These are phyloP conservation scores for Theristus sp. DNA, from an alignment of 2,888 invertebrate species.

Conservation along the genomic window DNA sequence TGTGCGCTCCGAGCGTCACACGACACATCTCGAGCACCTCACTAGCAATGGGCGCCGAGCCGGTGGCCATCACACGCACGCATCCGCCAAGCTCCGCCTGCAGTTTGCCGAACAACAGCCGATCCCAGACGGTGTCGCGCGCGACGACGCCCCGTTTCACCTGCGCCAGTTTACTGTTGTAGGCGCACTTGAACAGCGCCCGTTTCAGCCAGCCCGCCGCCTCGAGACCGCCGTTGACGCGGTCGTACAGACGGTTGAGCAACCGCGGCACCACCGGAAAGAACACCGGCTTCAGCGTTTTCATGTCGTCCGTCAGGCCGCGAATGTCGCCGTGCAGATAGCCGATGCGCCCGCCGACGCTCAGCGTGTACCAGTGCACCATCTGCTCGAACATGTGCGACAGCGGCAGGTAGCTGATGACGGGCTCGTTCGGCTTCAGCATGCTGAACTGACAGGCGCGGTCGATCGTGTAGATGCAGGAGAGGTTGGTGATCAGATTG, in stretches of 20 bases:
- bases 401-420: constrained; percentile 77
- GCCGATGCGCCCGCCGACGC: not conserved
- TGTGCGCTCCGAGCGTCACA: not conserved
- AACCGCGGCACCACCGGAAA: constrained; percentile 86
- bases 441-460: not conserved
- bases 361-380: constrained; percentile 9
- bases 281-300: constrained; percentile 71
- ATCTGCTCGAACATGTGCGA: constrained; percentile 87
- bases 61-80: constrained; percentile 28
- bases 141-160: not conserved
- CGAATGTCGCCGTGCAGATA: constrained; percentile 60
- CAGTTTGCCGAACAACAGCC: constrained; percentile 9
- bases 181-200: not conserved
- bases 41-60: constrained; percentile 81
- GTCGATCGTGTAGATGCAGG: not conserved
- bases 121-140: constrained; percentile 18
- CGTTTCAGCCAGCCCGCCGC: not conserved
- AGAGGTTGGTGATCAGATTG: not conserved
- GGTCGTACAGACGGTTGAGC: constrained; percentile 84
- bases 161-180: not conserved
- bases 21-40: constrained; percentile 81
- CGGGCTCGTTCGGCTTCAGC: not conserved
- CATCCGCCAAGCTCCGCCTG: not conserved
- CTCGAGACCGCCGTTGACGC: constrained; percentile 30
- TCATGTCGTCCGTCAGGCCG: constrained; percentile 57